These are phyloP conservation scores for Atta colombica DNA, from an alignment of 1,140 invertebrate genomes.

Conservation along the genomic window DNA sequence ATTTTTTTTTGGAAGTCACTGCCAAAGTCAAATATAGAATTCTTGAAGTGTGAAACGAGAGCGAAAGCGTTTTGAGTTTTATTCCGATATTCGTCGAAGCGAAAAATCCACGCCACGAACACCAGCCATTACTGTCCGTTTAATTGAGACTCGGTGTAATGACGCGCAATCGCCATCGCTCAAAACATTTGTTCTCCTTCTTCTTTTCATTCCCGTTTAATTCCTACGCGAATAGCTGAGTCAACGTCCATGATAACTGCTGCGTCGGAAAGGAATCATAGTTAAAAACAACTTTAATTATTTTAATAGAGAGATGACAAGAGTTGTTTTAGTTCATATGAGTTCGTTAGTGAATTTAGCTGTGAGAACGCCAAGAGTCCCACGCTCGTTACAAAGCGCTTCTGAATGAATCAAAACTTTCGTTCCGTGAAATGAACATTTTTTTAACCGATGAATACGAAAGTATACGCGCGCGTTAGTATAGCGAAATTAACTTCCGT, in stretches of 20 bases:
- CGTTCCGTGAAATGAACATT: slow-evolving; percentile 14
- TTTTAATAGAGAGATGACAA: slow-evolving; percentile 59
- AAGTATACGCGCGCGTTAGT: neutral
- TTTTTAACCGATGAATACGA: neutral
- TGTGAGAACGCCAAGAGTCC: neutral
- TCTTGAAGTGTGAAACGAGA: slow-evolving; percentile 24
- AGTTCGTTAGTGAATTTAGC: slow-evolving; percentile 51
- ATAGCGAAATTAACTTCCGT: slow-evolving; percentile 8
- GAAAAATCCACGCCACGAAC: slow-evolving; percentile 20
- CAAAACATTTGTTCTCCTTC: slow-evolving; percentile 37
- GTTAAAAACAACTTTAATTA: slow-evolving; percentile 64
- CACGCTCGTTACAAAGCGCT: slow-evolving; percentile 30
- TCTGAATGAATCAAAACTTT: slow-evolving; percentile 51
- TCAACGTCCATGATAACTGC: slow-evolving; percentile 40
- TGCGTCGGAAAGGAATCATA: slow-evolving; percentile 10
- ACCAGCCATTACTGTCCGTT: slow-evolving; percentile 14
- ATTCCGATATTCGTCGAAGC: slow-evolving; percentile 14
- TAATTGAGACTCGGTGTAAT: slow-evolving; percentile 40
- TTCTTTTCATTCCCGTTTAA: neutral
- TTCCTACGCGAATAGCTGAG: slow-evolving; percentile 26
- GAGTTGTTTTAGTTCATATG: slow-evolving; percentile 33
- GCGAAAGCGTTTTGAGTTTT: slow-evolving; percentile 48
- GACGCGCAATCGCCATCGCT: slow-evolving; percentile 31
- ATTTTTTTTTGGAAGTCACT: slow-evolving; percentile 22
- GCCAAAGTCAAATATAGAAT: slow-evolving; percentile 9